phyloP scores from a whole-genome alignment of 2,113 vertebrate species.

The Tragulus kanchil region DNA sequence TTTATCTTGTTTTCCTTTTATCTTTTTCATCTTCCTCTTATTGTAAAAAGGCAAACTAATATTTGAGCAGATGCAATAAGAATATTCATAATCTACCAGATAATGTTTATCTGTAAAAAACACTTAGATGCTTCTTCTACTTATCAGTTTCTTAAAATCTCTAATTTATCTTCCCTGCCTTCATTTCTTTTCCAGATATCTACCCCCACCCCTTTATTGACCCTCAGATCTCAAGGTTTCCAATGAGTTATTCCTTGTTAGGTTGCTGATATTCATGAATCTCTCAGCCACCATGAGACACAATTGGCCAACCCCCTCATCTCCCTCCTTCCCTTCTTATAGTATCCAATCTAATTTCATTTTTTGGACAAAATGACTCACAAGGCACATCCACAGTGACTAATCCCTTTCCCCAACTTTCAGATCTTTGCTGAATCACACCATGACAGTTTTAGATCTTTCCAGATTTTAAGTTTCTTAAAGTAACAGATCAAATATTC shows the following conservation, averaged over 20 bases:
- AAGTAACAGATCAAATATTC: neutral
- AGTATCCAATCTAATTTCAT: neutral
- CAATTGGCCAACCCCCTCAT: fast-evolving
- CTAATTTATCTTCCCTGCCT: neutral
- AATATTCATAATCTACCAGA: neutral
- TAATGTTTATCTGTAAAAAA: neutral
- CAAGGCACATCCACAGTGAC: neutral
- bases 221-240: neutral
- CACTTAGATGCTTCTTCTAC: neutral
- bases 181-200: neutral
- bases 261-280: neutral
- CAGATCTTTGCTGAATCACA: neutral
- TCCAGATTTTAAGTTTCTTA: neutral
- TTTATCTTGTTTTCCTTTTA: neutral
- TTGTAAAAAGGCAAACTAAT: neutral
- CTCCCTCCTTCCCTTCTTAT: neutral
- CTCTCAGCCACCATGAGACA: neutral
- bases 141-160: neutral
- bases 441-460: neutral
- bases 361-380: neutral
- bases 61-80: neutral
- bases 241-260: neutral
- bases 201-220: fast-evolving
- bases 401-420: neutral
- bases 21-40: neutral